Evolutionary conservation across 2,888 invertebrate genomes (phyloP), one percentile per base, ranked within the genome.

Genomic region (Zelleria hepariella): DNA sequence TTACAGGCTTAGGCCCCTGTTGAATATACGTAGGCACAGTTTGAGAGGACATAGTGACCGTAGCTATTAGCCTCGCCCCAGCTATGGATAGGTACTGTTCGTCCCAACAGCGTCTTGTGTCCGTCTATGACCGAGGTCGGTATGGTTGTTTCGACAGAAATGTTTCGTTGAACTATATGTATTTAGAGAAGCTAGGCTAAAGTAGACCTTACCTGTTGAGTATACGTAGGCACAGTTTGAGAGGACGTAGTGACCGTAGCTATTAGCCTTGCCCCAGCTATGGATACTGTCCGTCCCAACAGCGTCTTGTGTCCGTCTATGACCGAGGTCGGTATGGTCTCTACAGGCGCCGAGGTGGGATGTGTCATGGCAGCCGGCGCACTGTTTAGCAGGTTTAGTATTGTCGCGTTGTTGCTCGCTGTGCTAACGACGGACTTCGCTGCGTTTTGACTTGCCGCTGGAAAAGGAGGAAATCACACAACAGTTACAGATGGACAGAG

Each of bases 351-450:
- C 21, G 86, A 74, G 8, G 91, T 90, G 48, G 90, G 86, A 68
- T 91, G 93, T 2, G 93, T 92, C 91, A 91, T 91, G 61, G 93
- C 93, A 61, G 94, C 93, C 51, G 94, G 94, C 25, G 94, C 93
- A 72, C 94, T 94, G 77, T 95, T 95, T 62, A 95, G 78, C 59
- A 95, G 80, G 80, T 94, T 95, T 62, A 94, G 89, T 71, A 95
- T 95, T 8, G 94, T 93, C 2, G 94, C 92, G 75, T 94, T 94
- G 72, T 82, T 92, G 62, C 86, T 3, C 49, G 90, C 82, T 25
- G 90, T 85, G 64, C 86, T 91, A 24, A 86, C 87, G 15, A 78
- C 80, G 2, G 85, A 74, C 26, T 88, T 86, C 0, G 88, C 86
- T 6, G 87, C 89, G 66, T 86, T 86, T 66, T 84, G 86, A 65